phyloP scores from a whole-genome alignment of 2,888 invertebrate species.

The Aphidoletes aphidimyza region DNA sequence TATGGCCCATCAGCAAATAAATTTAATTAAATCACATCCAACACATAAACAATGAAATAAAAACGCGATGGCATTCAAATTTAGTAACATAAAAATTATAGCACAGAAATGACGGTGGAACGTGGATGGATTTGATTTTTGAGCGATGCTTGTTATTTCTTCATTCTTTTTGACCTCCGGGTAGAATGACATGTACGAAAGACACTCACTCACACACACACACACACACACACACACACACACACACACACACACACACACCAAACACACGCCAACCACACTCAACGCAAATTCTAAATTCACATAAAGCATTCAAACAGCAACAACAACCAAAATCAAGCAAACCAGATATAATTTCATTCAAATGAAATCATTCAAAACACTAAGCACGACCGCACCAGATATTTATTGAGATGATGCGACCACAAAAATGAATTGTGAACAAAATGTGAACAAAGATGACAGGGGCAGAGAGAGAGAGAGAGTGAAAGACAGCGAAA shows the following conservation, averaged over 20 bases:
- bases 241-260: background rate
- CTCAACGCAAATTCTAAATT: too few species aligned
- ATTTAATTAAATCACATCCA: constrained; percentile 38
- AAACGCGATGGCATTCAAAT: too few species aligned
- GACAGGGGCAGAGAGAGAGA: too few species aligned
- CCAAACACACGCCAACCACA: too few species aligned
- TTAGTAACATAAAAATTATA: too few species aligned
- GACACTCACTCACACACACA: constrained; percentile 4
- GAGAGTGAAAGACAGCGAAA: background rate
- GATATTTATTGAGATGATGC: constrained; percentile 22
- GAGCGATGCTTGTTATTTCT: background rate
- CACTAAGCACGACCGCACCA: background rate
- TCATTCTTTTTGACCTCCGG: background rate
- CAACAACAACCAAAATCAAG: too few species aligned
- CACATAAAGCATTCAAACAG: too few species aligned
- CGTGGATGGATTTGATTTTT: too few species aligned
- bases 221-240: constrained; percentile 3
- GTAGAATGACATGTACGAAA: background rate
- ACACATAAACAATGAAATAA: background rate
- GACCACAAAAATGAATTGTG: constrained; percentile 26
- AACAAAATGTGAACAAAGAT: background rate
- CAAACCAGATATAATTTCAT: too few species aligned
- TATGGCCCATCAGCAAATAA: constrained; percentile 23
- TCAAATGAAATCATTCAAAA: background rate
- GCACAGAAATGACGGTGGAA: too few species aligned